A percentile compares a stretch with the other conserved stretches of the same genome.
Evolutionary conservation across 2,888 invertebrate species (phyloP).

Genomic region (Pycnomerus fuliginosus): DNA sequence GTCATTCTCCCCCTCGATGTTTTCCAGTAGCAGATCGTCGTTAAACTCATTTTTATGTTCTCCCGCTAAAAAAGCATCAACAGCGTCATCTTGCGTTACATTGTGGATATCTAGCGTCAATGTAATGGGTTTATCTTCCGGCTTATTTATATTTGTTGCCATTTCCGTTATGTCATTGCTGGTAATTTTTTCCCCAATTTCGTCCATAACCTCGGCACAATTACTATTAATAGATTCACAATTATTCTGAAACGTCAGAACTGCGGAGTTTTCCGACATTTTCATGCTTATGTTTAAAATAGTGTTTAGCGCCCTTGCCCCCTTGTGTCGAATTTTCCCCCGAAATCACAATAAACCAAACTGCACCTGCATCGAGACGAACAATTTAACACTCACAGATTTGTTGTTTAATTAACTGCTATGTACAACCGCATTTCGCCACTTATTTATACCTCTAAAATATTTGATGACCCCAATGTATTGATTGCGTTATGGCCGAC

Average conservation of each 20-base stretch:
- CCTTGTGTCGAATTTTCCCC: conserved; percentile 5
- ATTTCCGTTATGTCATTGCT: conserved; percentile 31
- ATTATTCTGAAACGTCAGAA: conserved; percentile 36
- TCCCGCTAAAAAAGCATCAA: conserved; percentile 46
- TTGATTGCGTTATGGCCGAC: conserved; percentile 21
- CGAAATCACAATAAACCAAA: conserved; percentile 2
- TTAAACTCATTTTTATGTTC: conserved; percentile 39
- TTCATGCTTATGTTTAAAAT: conserved; percentile 37
- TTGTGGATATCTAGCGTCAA: conserved; percentile 30
- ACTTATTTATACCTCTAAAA: conserved; percentile 25
- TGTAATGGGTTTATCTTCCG: conserved; percentile 27
- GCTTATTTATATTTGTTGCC: conserved; percentile 28
- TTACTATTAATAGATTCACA: conserved; percentile 39
- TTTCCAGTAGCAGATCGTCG: conserved; percentile 27
- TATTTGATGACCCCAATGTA: conserved; percentile 27
- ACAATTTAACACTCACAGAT: conserved; percentile 8
- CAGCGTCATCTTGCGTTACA: conserved; percentile 44
- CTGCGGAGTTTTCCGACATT: conserved; percentile 38
- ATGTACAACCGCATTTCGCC: conserved; percentile 21
- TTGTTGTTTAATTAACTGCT: conserved; percentile 13
- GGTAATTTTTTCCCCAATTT: conserved; percentile 23
- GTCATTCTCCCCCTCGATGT: conserved; percentile 25
- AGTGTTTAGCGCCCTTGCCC: too few species aligned
- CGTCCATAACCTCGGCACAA: conserved; percentile 33
- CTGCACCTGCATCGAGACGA: conserved; percentile 1